Evolutionary conservation across 2,888 invertebrate genomes (phyloP).

Genomic region (Hemaris fuciformis): DNA sequence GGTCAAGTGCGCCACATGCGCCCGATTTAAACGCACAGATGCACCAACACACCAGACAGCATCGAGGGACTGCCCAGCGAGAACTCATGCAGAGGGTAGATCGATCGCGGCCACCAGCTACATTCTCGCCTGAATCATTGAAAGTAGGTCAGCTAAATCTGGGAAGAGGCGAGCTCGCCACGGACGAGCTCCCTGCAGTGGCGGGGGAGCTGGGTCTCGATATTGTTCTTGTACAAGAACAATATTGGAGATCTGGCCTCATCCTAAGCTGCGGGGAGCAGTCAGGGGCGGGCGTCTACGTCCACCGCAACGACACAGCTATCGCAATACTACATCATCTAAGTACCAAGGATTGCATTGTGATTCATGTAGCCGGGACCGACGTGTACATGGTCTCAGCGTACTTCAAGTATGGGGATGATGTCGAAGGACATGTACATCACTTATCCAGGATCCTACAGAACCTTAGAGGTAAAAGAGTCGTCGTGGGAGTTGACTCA

Average conservation of each 20-base stretch:
- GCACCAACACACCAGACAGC: slow-evolving; percentile 21
- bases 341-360: neutral
- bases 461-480: too few relatives aligned
- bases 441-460: neutral
- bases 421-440: neutral
- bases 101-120: neutral
- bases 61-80: slow-evolving; percentile 23
- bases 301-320: neutral
- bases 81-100: slow-evolving; percentile 20
- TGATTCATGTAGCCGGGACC: neutral
- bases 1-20: slow-evolving; percentile 30
- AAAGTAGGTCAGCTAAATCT: neutral
- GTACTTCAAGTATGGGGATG: neutral
- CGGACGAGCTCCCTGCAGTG: slow-evolving; percentile 22
- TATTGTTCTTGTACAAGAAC: slow-evolving; percentile 31
- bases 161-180: too few relatives aligned
- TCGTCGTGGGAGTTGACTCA: slow-evolving; percentile 16
- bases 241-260: slow-evolving; percentile 17
- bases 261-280: neutral
- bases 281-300: neutral
- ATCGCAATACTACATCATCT: neutral
- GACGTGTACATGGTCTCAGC: neutral
- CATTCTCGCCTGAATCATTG: neutral
- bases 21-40: slow-evolving; percentile 17
- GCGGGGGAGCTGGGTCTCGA: slow-evolving; percentile 21